Conservation (phyloP, 2,888 invertebrate species). For the Andricus curvator region DNA sequence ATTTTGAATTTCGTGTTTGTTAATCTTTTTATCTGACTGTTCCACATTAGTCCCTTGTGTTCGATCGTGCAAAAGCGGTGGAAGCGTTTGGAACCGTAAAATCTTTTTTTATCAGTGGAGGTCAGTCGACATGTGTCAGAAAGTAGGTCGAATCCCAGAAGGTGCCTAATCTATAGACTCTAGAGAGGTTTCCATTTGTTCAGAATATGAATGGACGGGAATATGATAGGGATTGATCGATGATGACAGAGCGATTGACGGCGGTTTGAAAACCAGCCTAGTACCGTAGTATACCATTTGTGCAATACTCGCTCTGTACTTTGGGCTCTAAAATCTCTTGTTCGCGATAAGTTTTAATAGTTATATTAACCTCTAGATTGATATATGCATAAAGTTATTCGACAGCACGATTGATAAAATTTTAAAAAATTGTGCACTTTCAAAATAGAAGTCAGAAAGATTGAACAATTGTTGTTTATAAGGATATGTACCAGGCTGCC, state of each 20-base stretch:
- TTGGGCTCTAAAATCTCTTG: conserved; percentile 14
- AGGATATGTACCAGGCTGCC: too few relatives aligned
- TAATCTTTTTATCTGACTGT: conserved; percentile 6
- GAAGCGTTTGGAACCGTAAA: conserved; percentile 23
- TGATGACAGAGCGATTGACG: conserved; percentile 39
- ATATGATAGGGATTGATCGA: conserved; percentile 36
- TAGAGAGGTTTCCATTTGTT: conserved; percentile 37
- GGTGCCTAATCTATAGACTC: conserved; percentile 38
- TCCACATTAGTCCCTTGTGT: not conserved
- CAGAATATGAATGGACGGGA: conserved; percentile 41
- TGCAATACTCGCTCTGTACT: conserved; percentile 22
- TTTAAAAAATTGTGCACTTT: too few relatives aligned
- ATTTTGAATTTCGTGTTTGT: not conserved
- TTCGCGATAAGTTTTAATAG: not conserved
- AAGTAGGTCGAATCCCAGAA: conserved; percentile 36
- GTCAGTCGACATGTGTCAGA: conserved; percentile 34
- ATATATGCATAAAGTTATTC: too few relatives aligned
- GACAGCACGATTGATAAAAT: too few relatives aligned
- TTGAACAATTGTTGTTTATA: too few relatives aligned
- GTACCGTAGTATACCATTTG: not conserved
- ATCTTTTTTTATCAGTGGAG: conserved; percentile 36
- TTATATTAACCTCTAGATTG: too few relatives aligned
- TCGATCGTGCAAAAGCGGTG: not conserved
- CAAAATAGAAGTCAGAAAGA: too few relatives aligned
- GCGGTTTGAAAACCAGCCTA: conserved; percentile 11